Conservation (phyloP, 2,888 invertebrate genomes). For the Acleris sparsana region DNA sequence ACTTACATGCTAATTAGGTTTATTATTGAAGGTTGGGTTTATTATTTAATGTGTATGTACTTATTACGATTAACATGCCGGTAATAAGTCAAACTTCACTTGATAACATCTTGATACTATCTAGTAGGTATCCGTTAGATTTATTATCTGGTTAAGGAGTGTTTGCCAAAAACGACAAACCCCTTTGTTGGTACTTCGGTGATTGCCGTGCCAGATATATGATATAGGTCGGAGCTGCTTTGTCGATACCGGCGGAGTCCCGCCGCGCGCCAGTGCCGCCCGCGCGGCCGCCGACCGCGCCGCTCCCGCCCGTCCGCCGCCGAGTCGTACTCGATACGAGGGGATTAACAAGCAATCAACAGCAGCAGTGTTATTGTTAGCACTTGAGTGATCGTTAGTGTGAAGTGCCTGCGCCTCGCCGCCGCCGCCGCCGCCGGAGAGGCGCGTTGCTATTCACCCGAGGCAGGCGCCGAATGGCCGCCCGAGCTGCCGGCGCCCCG, state of each 20-base stretch:
- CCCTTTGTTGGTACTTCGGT: not conserved
- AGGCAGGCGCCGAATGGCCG: conserved; percentile 10
- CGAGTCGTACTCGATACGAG: too few species aligned
- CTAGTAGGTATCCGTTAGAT: not conserved
- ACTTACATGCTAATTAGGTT: not conserved
- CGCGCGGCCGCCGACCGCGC: conserved; percentile 34
- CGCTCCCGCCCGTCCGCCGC: not conserved
- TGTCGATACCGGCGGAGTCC: conserved; percentile 13
- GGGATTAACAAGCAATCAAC: not conserved
- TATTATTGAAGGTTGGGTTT: too few species aligned
- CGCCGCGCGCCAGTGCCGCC: conserved; percentile 31
- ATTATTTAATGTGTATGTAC: too few species aligned
- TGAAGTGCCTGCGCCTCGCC: not conserved
- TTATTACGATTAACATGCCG: too few species aligned
- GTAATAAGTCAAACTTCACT: not conserved
- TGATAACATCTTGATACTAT: not conserved
- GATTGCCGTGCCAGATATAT: not conserved
- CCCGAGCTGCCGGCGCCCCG: conserved; percentile 25
- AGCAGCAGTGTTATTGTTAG: not conserved
- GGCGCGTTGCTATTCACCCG: not conserved
- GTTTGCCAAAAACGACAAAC: not conserved
- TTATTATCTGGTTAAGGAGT: not conserved
- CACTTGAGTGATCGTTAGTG: not conserved
- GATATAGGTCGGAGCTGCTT: conserved; percentile 4
- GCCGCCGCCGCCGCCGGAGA: not conserved